Evolutionary conservation across 2,888 invertebrate genomes (phyloP).

Genomic region (Chirona hameri): DNA sequence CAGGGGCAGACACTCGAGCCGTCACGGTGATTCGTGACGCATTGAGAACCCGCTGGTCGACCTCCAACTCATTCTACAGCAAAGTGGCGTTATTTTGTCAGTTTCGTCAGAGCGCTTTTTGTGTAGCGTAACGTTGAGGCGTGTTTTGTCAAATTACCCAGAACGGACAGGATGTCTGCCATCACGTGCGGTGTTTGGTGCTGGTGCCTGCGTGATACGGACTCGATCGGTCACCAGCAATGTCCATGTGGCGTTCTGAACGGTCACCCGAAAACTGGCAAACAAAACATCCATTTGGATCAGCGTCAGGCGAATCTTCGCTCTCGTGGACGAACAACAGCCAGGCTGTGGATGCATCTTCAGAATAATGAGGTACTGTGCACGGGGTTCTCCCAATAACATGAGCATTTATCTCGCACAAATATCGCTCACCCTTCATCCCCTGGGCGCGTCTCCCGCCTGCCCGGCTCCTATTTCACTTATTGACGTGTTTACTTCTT

Average conservation of each 20-base stretch:
- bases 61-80: not conserved
- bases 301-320: not conserved
- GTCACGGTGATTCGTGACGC: not conserved
- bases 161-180: not conserved
- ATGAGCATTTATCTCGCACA: not conserved
- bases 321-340: not conserved
- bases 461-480: not conserved
- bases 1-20: not conserved
- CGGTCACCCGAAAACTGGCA: not conserved
- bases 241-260: not conserved
- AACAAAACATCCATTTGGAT: not conserved
- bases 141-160: not conserved
- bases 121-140: not conserved
- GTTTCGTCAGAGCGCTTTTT: conserved; percentile 4
- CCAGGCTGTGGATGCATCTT: not conserved
- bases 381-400: not conserved
- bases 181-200: not conserved
- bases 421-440: not conserved
- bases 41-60: not conserved
- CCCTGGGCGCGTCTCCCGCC: not conserved
- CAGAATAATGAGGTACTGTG: not conserved
- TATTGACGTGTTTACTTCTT: conserved; percentile 26
- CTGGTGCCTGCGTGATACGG: no score
- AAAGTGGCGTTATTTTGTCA: no score
- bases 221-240: not conserved